Base-by-base conservation (phyloP, 1,140 invertebrate species). In the Musca vetustissima region DNA sequence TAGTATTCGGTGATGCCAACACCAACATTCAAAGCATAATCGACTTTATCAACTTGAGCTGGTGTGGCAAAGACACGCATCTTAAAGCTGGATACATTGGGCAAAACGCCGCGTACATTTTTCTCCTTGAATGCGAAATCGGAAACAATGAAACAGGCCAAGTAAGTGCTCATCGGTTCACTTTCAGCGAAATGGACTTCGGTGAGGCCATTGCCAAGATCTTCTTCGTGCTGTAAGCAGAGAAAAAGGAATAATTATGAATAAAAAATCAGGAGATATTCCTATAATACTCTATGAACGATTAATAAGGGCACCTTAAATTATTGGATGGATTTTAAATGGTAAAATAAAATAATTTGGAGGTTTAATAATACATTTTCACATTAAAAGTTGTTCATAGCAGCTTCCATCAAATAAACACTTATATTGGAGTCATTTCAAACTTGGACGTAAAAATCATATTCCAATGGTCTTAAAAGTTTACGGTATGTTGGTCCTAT, bases 121-220 rank as follows among this genome's bases (percentile, higher is more conserved):
- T 84, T 83, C 24, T 85, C 81, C 24, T 87, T 86, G 69, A 83
- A 78, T 61, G 85, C 85, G 83, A 97, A 98, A 78, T 98, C 93
- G 71, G 94, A 95, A 0, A 98, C 88, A 57, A 97, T 94, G 81
- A 97, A 95, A 75, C 93, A 95, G 0, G 91, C 89, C 3, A 97
- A 83, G 77, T 98, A 98, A 0, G 95, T 96, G 2, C 95, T 95
- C 95, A 98, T 98, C 15, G 89, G 89, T 0, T 93, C 89, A 66
- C 92, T 93, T 75, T 90, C 88, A 59, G 89, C 83, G 83, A 97
- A 98, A n/a, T 82, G 86, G 11, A 81, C 79, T 53, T 79, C 78
- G 21, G 79, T 81, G 7, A 79, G 7, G 55, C 76, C 68, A 0
- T 74, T 76, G 43, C 72, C 36, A 22, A 74, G 47, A 0, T 32